Percentiles rank a stretch among this genome's conserved stretches.
These are phyloP conservation scores for Heliconius sara DNA, from an alignment of 2,888 invertebrate genomes.

Conservation along the genomic window DNA sequence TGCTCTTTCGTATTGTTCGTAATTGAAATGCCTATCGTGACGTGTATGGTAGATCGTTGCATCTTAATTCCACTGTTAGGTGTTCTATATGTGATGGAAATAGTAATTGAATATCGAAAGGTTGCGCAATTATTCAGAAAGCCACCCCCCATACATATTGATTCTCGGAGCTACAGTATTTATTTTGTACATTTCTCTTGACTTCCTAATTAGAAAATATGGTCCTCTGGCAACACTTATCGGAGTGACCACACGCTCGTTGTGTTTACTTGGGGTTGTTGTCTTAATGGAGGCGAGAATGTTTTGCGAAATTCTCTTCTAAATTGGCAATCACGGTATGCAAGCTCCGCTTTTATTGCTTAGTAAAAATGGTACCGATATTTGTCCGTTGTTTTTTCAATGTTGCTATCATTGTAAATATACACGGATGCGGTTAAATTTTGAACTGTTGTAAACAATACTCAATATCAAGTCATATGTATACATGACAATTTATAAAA, in stretches of 20 bases:
- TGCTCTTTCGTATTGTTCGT: constrained; percentile 39
- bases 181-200: constrained; percentile 45
- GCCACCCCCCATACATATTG: constrained; percentile 35
- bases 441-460: neutral
- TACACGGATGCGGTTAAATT: neutral
- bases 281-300: constrained; percentile 76
- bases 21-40: constrained; percentile 34
- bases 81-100: constrained; percentile 3
- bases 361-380: neutral
- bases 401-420: neutral
- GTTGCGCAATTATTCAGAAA: constrained; percentile 35
- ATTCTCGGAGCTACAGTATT: constrained; percentile 39
- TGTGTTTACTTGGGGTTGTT: constrained; percentile 78
- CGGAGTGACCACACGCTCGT: constrained; percentile 71
- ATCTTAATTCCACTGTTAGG: constrained; percentile 10
- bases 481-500: neutral
- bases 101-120: constrained; percentile 20
- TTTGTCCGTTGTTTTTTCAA: neutral
- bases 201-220: constrained; percentile 68
- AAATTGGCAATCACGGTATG: constrained; percentile 68
- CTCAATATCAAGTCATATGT: neutral
- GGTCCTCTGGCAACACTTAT: constrained; percentile 72
- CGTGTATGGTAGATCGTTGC: neutral
- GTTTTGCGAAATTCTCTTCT: constrained; percentile 64
- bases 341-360: constrained; percentile 46